These are phyloP conservation scores for Thomomys bottae DNA, from an alignment of 2,113 vertebrate species.

Conservation along the genomic window DNA sequence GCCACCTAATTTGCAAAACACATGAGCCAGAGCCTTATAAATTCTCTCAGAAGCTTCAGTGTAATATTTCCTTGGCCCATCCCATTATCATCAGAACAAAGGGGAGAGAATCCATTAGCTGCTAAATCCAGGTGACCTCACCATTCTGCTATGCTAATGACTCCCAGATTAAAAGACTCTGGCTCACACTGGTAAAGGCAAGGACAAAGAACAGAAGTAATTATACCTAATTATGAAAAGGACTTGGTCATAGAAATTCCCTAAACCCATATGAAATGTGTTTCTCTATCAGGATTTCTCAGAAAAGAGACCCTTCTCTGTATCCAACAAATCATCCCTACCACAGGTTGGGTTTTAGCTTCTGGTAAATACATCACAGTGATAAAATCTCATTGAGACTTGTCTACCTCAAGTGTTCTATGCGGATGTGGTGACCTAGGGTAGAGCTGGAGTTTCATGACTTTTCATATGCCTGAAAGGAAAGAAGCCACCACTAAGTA, in stretches of 20 bases:
- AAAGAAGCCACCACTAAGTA: not conserved
- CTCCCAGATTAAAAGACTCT: slow-evolving; percentile 70
- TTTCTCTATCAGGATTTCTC: not conserved
- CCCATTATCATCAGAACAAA: slow-evolving; percentile 73
- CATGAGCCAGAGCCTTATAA: not conserved
- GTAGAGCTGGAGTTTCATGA: not conserved
- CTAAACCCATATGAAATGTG: not conserved
- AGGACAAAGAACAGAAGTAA: slow-evolving; percentile 58
- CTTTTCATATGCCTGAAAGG: not conserved
- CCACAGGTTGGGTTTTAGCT: not conserved
- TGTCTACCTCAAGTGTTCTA: not conserved
- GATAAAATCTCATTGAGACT: not conserved
- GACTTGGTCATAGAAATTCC: not conserved
- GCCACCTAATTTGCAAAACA: slow-evolving; percentile 25
- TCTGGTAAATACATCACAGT: not conserved
- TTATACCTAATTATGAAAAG: slow-evolving; percentile 19
- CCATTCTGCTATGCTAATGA: slow-evolving; percentile 63
- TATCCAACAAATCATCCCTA: not conserved
- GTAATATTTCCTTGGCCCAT: slow-evolving; percentile 54
- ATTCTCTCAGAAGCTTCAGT: slow-evolving; percentile 29
- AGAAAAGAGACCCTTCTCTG: not conserved
- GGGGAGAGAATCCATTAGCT: slow-evolving; percentile 71
- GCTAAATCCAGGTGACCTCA: slow-evolving; percentile 50
- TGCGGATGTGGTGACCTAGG: not conserved
- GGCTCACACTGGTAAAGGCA: not conserved